Base-by-base conservation (phyloP, 1,140 invertebrate genomes). In the Anastatus disparis region DNA sequence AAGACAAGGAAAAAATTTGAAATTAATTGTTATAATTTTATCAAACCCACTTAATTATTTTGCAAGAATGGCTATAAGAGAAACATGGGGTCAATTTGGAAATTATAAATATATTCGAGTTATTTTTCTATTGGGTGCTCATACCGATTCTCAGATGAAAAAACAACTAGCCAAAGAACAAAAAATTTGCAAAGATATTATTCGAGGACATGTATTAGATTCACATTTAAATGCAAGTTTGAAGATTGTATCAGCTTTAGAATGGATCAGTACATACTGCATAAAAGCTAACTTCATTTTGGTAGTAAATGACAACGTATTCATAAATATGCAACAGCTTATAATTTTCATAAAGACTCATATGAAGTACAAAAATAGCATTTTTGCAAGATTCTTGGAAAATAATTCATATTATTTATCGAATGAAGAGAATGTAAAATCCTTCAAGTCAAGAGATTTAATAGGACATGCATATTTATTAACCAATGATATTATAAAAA, bases 31-130 rank as follows among this genome's bases (percentile, higher is more conserved):
- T 0, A 15, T 20, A 15, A 20, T 61, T 61, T 29, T 46, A 46
- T 61, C 24, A 17, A 26, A 61, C 17, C 20, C 22, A 29, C 2
- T 10, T 42, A 59, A 59, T 17, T 29, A 29, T 61, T 27, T 3
- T 17, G 40, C 24, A 44, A 44, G 42, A 46, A 46, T 15, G 13
- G 7, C 58, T 20, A 61, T 46, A 29, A 61, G 38, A 61, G 15
- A 61, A 46, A 61, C 42, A 12, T 46, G 58, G 26, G 58, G 26
- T 46, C 24, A 29, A 46, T 61, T 61, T 46, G 24, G 24, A 46
- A 15, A 20, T 17, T 13, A 9, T 1, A 27, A 24, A 29, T 24
- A 61, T 17, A 61, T 61, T 2, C 2, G 4, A 46, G 3, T 46
- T 29, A 15, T 59, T 44, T 59, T 59, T 27, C 17, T 59, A 24